Base-by-base conservation (phyloP, 2,888 invertebrate genomes). In the Alitta virens region DNA sequence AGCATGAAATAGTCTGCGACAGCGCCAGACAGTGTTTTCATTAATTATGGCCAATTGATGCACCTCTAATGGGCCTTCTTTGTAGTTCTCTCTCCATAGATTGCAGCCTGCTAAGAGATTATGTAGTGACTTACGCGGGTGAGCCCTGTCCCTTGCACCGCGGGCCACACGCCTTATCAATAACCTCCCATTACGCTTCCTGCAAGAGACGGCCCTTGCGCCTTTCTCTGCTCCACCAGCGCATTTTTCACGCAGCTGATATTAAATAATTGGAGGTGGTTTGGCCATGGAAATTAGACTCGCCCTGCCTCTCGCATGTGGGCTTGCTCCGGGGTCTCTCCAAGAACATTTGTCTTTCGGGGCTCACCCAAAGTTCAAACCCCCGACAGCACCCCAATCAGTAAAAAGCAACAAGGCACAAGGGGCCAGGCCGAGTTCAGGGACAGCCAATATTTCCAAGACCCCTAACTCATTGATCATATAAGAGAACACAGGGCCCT, bases 391-490 rank as follows among this genome's bases (percentile, higher is more conserved):
- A 46, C 46, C 46, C 46, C 46, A 46, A 46, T 46, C n/a, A 46
- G 46, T 46, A 46, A 46, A 46, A 46, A 46, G 46, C 46, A 46
- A 46, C 46, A 46, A 46, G 46, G 46, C 18, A n/a, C 46, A 33
- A 12, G 33, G 33, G 33, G 33, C 33, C 12, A 33, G 33, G 33
- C 33, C 12, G 33, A 12, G 33, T 33, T 33, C 33, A 33, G 33
- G 33, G 33, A 33, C 33, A 12, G 33, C 33, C 33, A 33, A 33
- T 33, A 33, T 33, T 33, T 33, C 33, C 33, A 5, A 12, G 33
- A 33, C 33, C 33, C 33, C 33, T 5, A 12, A 33, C 33, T 33
- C 33, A 33, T 33, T 33, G 5, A 12, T 33, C 33, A 33, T 33
- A 33, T 5, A 5, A 33, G 33, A 33, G 33, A 33, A 33, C 12